Evolutionary conservation across 2,113 vertebrate species (phyloP).

Genomic region (Takifugu flavidus): DNA sequence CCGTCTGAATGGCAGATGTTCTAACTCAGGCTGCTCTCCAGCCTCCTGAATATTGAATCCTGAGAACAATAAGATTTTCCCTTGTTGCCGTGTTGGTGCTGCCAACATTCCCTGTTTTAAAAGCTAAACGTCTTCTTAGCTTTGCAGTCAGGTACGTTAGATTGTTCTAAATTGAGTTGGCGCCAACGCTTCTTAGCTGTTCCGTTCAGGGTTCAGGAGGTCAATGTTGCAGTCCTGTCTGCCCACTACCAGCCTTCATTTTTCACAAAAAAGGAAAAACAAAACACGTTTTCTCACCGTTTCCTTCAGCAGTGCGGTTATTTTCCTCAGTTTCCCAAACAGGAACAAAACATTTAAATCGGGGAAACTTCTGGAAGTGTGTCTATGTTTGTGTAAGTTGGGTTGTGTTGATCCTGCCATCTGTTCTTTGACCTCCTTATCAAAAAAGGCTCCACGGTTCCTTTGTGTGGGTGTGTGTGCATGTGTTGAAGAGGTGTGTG

Average conservation of each 20-base stretch:
- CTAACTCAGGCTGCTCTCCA: conserved; percentile 45
- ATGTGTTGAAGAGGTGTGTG: conserved; percentile 46
- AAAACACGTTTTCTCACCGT: too few relatives aligned
- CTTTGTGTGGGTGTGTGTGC: conserved; percentile 45
- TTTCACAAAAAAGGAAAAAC: neutral
- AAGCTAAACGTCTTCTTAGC: neutral
- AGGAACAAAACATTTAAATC: too few relatives aligned
- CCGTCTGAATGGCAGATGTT: conserved; percentile 66
- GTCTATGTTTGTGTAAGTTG: conserved; percentile 38
- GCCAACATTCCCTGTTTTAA: neutral
- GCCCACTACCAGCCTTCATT: neutral
- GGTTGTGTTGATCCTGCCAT: conserved; percentile 61
- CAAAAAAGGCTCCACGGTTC: conserved; percentile 37
- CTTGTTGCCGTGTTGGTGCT: conserved; percentile 7
- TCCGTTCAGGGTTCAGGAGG: too few relatives aligned
- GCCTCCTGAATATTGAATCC: conserved; percentile 64
- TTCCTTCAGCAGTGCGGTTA: too few relatives aligned
- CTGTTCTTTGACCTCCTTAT: conserved; percentile 72
- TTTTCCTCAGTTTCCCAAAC: too few relatives aligned
- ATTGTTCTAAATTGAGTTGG: too few relatives aligned
- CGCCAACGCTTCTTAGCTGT: too few relatives aligned
- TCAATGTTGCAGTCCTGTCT: neutral
- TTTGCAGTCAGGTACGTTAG: too few relatives aligned
- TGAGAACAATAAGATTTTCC: conserved; percentile 13
- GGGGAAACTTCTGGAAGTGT: neutral